phyloP scores from a whole-genome alignment of 92 coral and sea anemone genomes.

The Desmophyllum pertusum region DNA sequence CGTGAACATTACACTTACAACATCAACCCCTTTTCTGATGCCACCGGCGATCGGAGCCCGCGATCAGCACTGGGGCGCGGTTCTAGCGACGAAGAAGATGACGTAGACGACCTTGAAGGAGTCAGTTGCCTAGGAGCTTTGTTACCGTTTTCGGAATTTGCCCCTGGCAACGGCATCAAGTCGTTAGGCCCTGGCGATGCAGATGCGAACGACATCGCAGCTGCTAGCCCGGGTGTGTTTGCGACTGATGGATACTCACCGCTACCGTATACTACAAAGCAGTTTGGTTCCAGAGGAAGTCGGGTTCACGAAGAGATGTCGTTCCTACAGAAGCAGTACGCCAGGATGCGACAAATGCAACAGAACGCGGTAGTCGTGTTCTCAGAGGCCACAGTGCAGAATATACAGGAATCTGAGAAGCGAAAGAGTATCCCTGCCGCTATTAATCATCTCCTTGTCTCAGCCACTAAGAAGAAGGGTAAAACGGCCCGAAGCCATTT shows the following conservation, averaged over 20 bases:
- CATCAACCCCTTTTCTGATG: conserved; percentile 90
- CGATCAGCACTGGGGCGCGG: conserved; percentile 76
- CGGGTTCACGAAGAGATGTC: conserved; percentile 71
- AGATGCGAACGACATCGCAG: conserved; percentile 72
- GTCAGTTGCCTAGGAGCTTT: conserved; percentile 92
- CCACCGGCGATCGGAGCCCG: conserved; percentile 56
- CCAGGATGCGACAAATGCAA: conserved; percentile 93
- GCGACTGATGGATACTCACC: conserved; percentile 89
- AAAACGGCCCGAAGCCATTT: conserved; percentile 60
- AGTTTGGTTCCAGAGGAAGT: conserved; percentile 55
- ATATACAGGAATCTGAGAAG: conserved; percentile 92
- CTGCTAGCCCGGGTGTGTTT: conserved; percentile 92
- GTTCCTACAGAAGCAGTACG: conserved; percentile 86
- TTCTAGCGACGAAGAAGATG: conserved; percentile 98
- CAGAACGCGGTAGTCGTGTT: conserved; percentile 97
- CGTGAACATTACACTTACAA: conserved; percentile 96
- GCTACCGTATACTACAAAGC: conserved; percentile 69
- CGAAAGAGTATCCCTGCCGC: conserved; percentile 80
- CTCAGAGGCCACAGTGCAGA: conserved; percentile 83
- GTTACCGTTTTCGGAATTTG: conserved; percentile 86
- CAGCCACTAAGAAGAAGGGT: conserved; percentile 77
- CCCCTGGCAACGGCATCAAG: conserved; percentile 56
- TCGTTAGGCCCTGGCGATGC: conserved; percentile 62
- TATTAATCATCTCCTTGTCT: conserved; percentile 93
- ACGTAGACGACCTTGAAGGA: conserved; percentile 78